These are phyloP conservation scores for Sebastiscus albofasciatus DNA, from an alignment of 2,797 vertebrate genomes.

Conservation along the genomic window DNA sequence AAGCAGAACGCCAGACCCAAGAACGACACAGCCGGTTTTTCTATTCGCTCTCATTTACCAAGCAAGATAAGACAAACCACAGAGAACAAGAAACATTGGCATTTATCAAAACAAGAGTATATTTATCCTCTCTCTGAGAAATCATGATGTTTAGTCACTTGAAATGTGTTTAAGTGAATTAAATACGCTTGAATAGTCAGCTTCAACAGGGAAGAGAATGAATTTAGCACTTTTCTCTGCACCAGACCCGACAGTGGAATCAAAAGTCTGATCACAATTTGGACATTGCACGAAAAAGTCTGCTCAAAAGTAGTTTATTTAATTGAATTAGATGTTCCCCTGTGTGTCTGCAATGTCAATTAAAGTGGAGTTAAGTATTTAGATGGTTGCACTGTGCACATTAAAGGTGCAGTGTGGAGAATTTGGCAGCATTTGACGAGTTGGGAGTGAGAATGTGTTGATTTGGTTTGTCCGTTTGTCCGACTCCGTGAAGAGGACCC, in stretches of 20 bases:
- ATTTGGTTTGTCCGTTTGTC: no score
- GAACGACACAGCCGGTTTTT: constrained; percentile 4
- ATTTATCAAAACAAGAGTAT: no score
- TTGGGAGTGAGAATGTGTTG: no score
- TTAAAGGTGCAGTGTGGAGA: no score
- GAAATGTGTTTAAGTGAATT: not conserved
- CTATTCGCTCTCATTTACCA: not conserved
- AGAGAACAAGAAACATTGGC: not conserved
- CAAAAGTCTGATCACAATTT: not conserved
- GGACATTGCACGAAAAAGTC: not conserved
- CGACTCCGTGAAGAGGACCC: no score
- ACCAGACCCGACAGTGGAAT: not conserved
- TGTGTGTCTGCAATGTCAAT: not conserved
- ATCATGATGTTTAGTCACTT: not conserved
- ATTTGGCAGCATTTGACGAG: not conserved
- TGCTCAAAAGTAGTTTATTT: no score
- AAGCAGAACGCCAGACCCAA: constrained; percentile 27
- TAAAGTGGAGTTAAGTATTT: not conserved
- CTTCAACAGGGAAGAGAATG: not conserved
- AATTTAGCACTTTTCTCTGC: constrained; percentile 8
- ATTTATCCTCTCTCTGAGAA: not conserved
- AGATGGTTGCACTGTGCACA: constrained; percentile 4
- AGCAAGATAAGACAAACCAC: not conserved
- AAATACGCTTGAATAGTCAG: not conserved
- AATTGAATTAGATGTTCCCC: not conserved